Conservation (phyloP, 2,888 invertebrate species). For the Parapristionchus giblindavisi region DNA sequence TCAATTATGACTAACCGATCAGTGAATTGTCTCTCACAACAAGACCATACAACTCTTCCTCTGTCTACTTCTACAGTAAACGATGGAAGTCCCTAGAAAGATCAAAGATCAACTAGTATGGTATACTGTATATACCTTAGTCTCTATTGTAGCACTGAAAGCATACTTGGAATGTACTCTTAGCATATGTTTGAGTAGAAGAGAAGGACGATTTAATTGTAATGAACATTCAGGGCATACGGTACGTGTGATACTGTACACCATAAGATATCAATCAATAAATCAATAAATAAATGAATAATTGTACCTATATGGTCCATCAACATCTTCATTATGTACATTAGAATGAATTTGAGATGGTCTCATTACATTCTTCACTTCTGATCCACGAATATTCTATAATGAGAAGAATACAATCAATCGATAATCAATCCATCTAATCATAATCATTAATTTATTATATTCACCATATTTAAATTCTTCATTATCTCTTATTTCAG, state of each 20-base stretch:
- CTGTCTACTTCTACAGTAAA: conserved; percentile 47
- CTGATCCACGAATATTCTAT: no score
- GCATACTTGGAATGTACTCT: conserved; percentile 57
- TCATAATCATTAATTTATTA: no score
- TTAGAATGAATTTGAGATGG: no score
- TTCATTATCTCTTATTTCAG: no score
- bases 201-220: conserved; percentile 57
- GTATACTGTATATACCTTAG: conserved; percentile 39
- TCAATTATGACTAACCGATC: conserved; percentile 41
- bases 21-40: conserved; percentile 51
- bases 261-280: not conserved
- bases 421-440: no score
- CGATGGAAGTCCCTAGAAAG: conserved; percentile 25
- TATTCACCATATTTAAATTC: no score
- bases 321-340: no score
- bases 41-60: conserved; percentile 52
- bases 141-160: conserved; percentile 52
- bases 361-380: no score
- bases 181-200: conserved; percentile 64
- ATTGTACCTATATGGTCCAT: no score
- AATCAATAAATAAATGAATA: no score
- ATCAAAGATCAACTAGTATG: not conserved
- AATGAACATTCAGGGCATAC: conserved; percentile 62
- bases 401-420: no score
- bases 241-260: conserved; percentile 45